Evolutionary conservation across 2,888 invertebrate species (phyloP).

Genomic region (Gnatocerus cornutus): DNA sequence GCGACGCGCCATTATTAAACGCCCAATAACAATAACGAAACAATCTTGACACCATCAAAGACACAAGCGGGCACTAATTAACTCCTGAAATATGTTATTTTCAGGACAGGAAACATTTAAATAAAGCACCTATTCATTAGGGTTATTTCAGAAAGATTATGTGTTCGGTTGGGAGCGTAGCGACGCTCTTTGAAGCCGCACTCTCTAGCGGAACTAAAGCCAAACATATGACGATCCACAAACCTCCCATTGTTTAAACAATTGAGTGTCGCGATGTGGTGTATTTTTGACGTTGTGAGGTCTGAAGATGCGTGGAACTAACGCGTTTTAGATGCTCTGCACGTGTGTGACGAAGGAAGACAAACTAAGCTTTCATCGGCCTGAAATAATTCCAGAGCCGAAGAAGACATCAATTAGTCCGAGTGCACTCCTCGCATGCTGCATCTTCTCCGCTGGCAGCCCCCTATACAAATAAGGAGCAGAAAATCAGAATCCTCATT

Average conservation of each 20-base stretch:
- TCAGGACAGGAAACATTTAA: slow-evolving; percentile 68
- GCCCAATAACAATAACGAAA: slow-evolving; percentile 52
- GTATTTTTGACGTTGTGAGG: slow-evolving; percentile 64
- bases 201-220: slow-evolving; percentile 67
- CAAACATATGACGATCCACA: slow-evolving; percentile 67
- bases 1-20: slow-evolving; percentile 11
- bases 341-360: slow-evolving; percentile 58
- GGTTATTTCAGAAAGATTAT: slow-evolving; percentile 63
- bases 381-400: neutral
- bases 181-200: slow-evolving; percentile 65
- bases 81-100: slow-evolving; percentile 66
- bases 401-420: too few relatives aligned
- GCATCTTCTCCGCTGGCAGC: slow-evolving; percentile 15
- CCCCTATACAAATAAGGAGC: slow-evolving; percentile 39
- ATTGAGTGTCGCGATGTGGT: slow-evolving; percentile 59
- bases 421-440: slow-evolving; percentile 13
- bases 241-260: slow-evolving; percentile 67
- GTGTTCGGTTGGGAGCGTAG: slow-evolving; percentile 54
- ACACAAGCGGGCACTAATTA: slow-evolving; percentile 62
- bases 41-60: slow-evolving; percentile 65
- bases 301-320: slow-evolving; percentile 58
- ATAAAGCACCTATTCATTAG: slow-evolving; percentile 68
- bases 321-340: slow-evolving; percentile 57
- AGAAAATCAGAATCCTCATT: slow-evolving; percentile 66
- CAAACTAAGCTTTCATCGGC: slow-evolving; percentile 46